Percentiles rank a stretch among this genome's conserved stretches.
These are phyloP conservation scores for Mormyrus iriodes DNA, from an alignment of 2,113 vertebrate species.

Conservation along the genomic window DNA sequence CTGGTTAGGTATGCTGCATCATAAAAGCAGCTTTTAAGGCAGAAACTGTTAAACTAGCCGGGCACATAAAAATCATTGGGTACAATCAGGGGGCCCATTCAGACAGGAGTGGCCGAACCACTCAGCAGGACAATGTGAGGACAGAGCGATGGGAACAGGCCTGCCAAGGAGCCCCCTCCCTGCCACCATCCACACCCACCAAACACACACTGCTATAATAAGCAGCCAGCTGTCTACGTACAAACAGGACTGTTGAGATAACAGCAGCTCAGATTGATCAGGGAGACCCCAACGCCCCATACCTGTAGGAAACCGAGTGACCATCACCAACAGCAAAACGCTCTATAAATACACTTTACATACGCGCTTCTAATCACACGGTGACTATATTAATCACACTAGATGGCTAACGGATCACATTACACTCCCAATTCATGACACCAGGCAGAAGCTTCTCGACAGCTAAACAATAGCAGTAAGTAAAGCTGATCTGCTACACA, in stretches of 20 bases:
- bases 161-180: background rate
- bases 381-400: constrained; percentile 3
- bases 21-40: background rate
- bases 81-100: background rate
- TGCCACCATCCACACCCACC: background rate
- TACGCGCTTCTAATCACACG: background rate
- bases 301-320: background rate
- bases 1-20: background rate
- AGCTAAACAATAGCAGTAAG: background rate
- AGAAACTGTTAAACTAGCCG: background rate
- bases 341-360: background rate
- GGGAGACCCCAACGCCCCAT: background rate
- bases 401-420: background rate
- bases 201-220: background rate
- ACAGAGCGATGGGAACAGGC: background rate
- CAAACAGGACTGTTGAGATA: background rate
- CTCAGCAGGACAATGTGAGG: background rate
- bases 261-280: background rate
- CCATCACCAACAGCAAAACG: background rate
- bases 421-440: background rate
- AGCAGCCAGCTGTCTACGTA: background rate
- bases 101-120: background rate
- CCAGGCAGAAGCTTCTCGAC: background rate
- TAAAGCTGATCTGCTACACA: background rate
- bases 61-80: background rate